These are phyloP conservation scores for Melinopterus prodromus DNA, from an alignment of 2,888 invertebrate species.

Conservation along the genomic window DNA sequence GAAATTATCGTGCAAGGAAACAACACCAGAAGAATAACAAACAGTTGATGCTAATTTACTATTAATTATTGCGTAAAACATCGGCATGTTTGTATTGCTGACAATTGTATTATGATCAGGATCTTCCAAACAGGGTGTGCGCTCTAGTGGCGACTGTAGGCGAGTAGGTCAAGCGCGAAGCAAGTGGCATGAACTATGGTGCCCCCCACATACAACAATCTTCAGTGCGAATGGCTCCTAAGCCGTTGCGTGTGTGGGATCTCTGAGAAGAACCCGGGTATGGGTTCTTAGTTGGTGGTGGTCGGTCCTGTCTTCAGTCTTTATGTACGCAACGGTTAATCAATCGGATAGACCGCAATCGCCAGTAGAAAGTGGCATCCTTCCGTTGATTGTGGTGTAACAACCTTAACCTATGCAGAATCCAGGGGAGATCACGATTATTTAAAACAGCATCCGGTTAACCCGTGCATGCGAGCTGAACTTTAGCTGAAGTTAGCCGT, in stretches of 20 bases:
- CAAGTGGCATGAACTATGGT: too few relatives aligned
- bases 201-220: too few relatives aligned
- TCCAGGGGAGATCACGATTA: conserved; percentile 46
- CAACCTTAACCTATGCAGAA: conserved; percentile 48
- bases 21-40: too few relatives aligned
- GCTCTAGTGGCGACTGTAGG: too few relatives aligned
- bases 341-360: conserved; percentile 38
- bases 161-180: too few relatives aligned
- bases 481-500: background rate
- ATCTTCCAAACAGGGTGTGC: too few relatives aligned
- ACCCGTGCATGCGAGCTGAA: conserved; percentile 39
- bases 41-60: too few relatives aligned
- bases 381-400: conserved; percentile 45
- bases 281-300: background rate
- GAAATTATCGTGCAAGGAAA: too few relatives aligned
- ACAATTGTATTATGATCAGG: too few relatives aligned
- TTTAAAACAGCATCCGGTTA: conserved; percentile 47
- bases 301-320: conserved; percentile 7
- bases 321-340: conserved; percentile 32
- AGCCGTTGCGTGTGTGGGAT: conserved; percentile 8
- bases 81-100: too few relatives aligned
- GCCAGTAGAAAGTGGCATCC: conserved; percentile 41
- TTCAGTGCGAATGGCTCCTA: background rate
- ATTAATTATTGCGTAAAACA: too few relatives aligned
- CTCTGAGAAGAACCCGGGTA: background rate